Percentiles rank a stretch among this genome's conserved stretches.
Conservation (phyloP, 2,797 vertebrate species). For the Oreortyx pictus region DNA sequence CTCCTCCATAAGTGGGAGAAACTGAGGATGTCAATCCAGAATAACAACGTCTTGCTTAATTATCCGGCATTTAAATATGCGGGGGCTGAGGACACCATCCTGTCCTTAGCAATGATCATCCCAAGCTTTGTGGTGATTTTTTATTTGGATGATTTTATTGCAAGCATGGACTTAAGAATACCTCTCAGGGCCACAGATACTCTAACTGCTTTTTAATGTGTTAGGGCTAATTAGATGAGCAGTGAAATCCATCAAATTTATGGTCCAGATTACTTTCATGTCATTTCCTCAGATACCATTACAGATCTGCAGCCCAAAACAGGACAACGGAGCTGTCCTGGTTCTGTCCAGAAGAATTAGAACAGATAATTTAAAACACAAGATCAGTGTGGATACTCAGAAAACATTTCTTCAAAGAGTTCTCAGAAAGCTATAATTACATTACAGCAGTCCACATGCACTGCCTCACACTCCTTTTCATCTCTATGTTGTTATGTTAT, state of each 20-base stretch:
- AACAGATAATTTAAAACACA: background rate
- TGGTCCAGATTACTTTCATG: background rate
- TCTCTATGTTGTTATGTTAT: background rate
- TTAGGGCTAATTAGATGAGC: background rate
- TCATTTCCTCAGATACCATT: background rate
- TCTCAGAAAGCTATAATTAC: background rate
- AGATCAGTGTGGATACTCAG: background rate
- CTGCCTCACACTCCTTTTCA: background rate
- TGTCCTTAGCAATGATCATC: background rate
- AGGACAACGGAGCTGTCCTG: background rate
- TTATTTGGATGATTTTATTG: background rate
- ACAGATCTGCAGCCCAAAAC: background rate
- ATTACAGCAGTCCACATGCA: background rate
- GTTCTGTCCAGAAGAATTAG: fast-evolving
- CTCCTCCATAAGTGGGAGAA: background rate
- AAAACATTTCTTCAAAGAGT: background rate
- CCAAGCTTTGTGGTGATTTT: background rate
- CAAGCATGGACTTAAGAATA: background rate
- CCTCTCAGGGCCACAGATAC: background rate
- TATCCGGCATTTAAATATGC: background rate
- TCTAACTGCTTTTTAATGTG: background rate
- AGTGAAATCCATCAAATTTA: background rate
- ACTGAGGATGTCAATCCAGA: background rate
- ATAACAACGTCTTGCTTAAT: background rate
- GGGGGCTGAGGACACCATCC: background rate